Evolutionary conservation across 2,797 vertebrate species (phyloP), one percentile per base, ranked within the genome.

Genomic region (Capromys pilorides): DNA sequence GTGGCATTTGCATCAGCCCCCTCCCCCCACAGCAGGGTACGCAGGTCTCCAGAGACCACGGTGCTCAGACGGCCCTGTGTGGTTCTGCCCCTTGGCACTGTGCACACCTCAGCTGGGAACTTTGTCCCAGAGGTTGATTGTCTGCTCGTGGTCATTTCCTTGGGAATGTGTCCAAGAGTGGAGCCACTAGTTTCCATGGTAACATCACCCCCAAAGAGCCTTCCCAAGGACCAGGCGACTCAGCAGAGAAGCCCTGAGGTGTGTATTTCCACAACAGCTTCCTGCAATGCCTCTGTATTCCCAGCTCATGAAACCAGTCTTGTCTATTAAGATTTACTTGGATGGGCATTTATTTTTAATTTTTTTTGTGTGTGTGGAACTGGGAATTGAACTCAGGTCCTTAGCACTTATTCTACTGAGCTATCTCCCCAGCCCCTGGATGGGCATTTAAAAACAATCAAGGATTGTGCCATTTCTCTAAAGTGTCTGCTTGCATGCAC

Each of bases 71-170:
- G 9, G 31, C 13, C 36, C 39, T 4, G 4, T 0, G 19, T 16
- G 11, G 26, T 18, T 59, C 39, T 22, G 0, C 26, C 80, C 26
- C 31, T 1, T 2, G 49, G 39, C 33, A 2, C 2, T 2, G 57
- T 28, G n/a, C 11, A 1, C 0, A 2, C 33, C 2, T 14, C 2
- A 2, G 31, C 71, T 16, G 13, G 4, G 71, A 61, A 28, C 9
- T 0, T 24, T 26, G 12, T 26, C 73, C 73, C 4, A 5, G 2
- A 24, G 18, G 28, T 13, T 73, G 81, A 69, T 2, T 45, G 8
- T 33, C 51, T 62, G 7, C 39, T 54, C 13, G 19, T 12, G 59
- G 78, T 57, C 54, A 6, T 7, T 21, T 64, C 41, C 16, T 16
- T 62, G 14, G 41, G 18, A 41, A 75, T 2, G 6, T 28, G 12